Percentiles rank a stretch among this genome's conserved stretches.
phyloP scores from a whole-genome alignment of 2,888 invertebrate species.

The Mythimna loreyi region DNA sequence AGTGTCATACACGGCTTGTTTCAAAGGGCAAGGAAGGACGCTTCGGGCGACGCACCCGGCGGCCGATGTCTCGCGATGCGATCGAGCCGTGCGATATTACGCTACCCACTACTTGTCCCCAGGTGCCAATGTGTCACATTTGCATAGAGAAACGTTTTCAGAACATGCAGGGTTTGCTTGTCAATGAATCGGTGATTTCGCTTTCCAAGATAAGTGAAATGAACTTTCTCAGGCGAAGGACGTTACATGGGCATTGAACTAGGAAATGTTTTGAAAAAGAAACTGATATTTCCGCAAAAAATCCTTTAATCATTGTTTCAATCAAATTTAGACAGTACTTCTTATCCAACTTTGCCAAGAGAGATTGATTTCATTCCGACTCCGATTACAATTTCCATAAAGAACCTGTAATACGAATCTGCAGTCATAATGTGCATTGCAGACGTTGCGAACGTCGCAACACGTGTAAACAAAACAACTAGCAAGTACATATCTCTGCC shows the following conservation, averaged over 20 bases:
- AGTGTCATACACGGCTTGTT: slow-evolving; percentile 51
- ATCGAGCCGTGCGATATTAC: slow-evolving; percentile 57
- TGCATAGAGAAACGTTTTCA: slow-evolving; percentile 54
- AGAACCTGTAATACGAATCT: slow-evolving; percentile 58
- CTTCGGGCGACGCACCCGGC: slow-evolving; percentile 81
- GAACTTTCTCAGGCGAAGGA: slow-evolving; percentile 4
- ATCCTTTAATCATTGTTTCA: not conserved
- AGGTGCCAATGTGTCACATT: slow-evolving; percentile 66
- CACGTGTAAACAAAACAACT: slow-evolving; percentile 84
- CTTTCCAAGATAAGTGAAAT: slow-evolving; percentile 36
- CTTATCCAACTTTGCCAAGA: slow-evolving; percentile 14
- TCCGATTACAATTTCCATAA: slow-evolving; percentile 50
- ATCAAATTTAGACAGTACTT: slow-evolving; percentile 13
- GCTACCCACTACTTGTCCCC: slow-evolving; percentile 61
- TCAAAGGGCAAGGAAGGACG: slow-evolving; percentile 84
- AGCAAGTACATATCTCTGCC: slow-evolving; percentile 67
- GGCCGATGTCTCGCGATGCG: slow-evolving; percentile 59
- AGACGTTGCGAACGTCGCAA: slow-evolving; percentile 70
- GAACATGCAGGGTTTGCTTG: slow-evolving; percentile 40
- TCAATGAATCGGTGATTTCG: slow-evolving; percentile 34
- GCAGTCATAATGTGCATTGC: slow-evolving; percentile 67
- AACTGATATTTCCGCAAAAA: not conserved
- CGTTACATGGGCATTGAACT: not conserved
- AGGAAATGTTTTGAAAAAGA: not conserved
- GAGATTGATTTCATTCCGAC: slow-evolving; percentile 43